Evolutionary conservation across 2,888 invertebrate genomes (phyloP), one percentile per base, ranked within the genome.

Genomic region (Argyra leucocephala): DNA sequence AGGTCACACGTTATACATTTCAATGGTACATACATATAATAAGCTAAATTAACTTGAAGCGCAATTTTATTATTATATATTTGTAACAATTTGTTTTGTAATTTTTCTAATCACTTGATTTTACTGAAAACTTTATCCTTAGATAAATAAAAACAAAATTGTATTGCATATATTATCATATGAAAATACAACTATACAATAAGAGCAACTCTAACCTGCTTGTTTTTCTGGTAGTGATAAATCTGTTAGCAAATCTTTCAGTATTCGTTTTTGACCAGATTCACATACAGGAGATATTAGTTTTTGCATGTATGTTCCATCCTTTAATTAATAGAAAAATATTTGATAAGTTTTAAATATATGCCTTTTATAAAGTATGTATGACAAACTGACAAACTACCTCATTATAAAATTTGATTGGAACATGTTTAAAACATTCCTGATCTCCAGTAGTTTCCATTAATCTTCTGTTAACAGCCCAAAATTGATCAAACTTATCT

Each of bases 401-500:
- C 72, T 86, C 86, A 65, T 82, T 81, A 74, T 92, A 93, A 79
- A 93, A 89, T 73, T 93, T 86, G 69, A 95, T 86, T 64, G 96
- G 96, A 82, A 96, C 91, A 80, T 91, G 86, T 78, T 90, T 91
- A 75, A 96, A 95, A 64, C 87, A 84, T 73, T 93, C 91, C 73
- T 87, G 88, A 63, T 89, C 89, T 64, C 85, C 87, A 69, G 85
- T 84, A 0, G 87, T 83, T 76, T 96, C 96, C 97, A 98, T 98
- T 64, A 99, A 82, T 75, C 93, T 88, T 71, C 94, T 86, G 78
- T 99, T 99, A 15, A 98, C 90, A 3, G 94, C 89, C 98, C 98
- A 99, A 80, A 99, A 99, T 79, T 97, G 97, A 78, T 99, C 98
- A 82, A 98, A 99, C 81, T 95, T 96, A 78, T 97, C 93, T 92